phyloP scores from a whole-genome alignment of 53 echinoderm and acorn worm species.

The Holothuria leucospilota region DNA sequence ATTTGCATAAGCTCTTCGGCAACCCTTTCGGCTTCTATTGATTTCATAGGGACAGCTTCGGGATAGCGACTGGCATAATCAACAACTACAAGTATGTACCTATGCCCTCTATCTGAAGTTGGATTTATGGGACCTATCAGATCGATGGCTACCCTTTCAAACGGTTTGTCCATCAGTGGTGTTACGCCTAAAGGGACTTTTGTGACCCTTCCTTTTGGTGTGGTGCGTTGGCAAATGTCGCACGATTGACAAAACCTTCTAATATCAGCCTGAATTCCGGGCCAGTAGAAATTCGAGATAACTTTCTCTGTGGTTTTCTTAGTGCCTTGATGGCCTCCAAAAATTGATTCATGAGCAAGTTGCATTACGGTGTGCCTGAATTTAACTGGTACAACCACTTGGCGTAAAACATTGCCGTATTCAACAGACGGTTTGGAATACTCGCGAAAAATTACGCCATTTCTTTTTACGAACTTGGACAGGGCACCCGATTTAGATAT shows the following conservation, averaged over 20 bases:
- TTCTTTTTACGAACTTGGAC: not conserved
- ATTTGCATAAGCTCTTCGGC: conserved; percentile 42
- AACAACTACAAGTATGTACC: conserved; percentile 40
- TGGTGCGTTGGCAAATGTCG: conserved; percentile 20
- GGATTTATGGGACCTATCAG: conserved; percentile 52
- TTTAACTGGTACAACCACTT: conserved; percentile 59
- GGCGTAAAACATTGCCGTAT: conserved; percentile 14
- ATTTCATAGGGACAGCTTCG: conserved; percentile 17
- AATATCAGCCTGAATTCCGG: conserved; percentile 1
- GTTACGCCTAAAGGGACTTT: conserved; percentile 5
- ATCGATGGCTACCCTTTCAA: conserved; percentile 51
- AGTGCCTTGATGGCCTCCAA: conserved; percentile 66
- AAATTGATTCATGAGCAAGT: conserved; percentile 63
- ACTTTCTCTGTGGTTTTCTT: conserved; percentile 67
- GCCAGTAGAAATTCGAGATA: conserved; percentile 61
- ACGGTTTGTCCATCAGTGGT: not conserved
- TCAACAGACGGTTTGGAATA: not conserved
- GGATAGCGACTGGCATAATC: conserved; percentile 37
- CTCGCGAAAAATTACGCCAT: not conserved
- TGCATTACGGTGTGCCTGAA: conserved; percentile 54
- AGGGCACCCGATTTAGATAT: not conserved
- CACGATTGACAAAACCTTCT: conserved; percentile 43
- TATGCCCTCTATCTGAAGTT: conserved; percentile 22
- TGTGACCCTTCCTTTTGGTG: conserved; percentile 48
- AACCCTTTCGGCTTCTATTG: conserved; percentile 44